phyloP scores from a whole-genome alignment of 2,113 vertebrate species.

The Rhinolophus ferrumequinum region DNA sequence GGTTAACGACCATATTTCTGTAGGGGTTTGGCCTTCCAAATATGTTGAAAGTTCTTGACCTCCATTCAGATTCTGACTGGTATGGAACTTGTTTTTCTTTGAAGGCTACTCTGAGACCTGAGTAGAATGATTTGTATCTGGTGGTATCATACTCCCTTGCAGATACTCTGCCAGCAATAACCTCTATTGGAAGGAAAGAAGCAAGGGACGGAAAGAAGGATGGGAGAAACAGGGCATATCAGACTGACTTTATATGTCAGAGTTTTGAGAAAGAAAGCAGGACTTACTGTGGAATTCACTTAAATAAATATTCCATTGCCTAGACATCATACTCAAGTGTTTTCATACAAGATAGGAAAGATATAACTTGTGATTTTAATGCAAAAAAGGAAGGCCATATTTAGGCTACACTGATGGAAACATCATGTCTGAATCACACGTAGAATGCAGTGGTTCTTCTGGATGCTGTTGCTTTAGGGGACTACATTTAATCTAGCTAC shows the following conservation, averaged over 20 bases:
- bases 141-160: slow-evolving; percentile 68
- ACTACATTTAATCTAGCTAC: background rate
- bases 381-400: background rate
- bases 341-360: slow-evolving; percentile 46
- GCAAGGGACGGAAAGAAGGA: slow-evolving; percentile 1
- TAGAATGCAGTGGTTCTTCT: background rate
- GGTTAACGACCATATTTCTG: slow-evolving; percentile 6
- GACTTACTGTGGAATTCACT: slow-evolving; percentile 60
- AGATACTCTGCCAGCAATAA: slow-evolving; percentile 72
- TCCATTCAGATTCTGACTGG: slow-evolving; percentile 49
- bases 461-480: background rate
- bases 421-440: background rate
- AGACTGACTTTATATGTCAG: slow-evolving; percentile 46
- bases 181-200: slow-evolving; percentile 53
- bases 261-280: slow-evolving; percentile 68
- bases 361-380: background rate
- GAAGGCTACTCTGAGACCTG: slow-evolving; percentile 66
- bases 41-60: slow-evolving; percentile 61
- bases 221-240: slow-evolving; percentile 41
- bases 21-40: slow-evolving; percentile 48
- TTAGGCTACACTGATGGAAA: background rate
- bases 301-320: slow-evolving; percentile 63
- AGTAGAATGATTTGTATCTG: slow-evolving; percentile 78
- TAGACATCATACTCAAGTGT: slow-evolving; percentile 42
- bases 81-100: slow-evolving; percentile 74